phyloP scores from a whole-genome alignment of 2,797 vertebrate species.

The Cetoscarus ocellatus region DNA sequence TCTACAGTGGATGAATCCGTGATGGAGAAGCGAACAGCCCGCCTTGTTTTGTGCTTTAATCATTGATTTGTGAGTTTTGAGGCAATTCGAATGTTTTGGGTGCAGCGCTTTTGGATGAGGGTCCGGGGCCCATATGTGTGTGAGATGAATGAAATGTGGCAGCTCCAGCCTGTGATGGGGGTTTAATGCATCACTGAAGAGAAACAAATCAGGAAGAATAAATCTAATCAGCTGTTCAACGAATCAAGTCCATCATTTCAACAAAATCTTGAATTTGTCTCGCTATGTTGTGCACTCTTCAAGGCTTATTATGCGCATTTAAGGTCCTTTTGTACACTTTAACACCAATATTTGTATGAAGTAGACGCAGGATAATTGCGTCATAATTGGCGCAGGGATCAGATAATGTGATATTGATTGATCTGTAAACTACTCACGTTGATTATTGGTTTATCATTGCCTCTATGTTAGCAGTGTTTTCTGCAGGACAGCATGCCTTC shows the following conservation, averaged over 20 bases:
- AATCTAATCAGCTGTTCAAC: conserved; percentile 1
- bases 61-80: conserved; percentile 3
- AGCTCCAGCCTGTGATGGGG: conserved; percentile 26
- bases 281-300: too few species aligned
- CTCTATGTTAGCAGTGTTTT: conserved; percentile 6
- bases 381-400: conserved; percentile 36
- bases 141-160: conserved; percentile 67
- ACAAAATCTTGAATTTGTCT: background rate
- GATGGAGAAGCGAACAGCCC: background rate
- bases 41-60: background rate
- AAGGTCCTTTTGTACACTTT: too few species aligned
- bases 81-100: conserved; percentile 3
- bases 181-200: background rate
- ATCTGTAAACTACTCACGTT: conserved; percentile 6
- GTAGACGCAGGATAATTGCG: conserved; percentile 6
- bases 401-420: conserved; percentile 17
- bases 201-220: background rate
- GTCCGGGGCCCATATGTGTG: conserved; percentile 42
- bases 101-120: conserved; percentile 23
- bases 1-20: conserved; percentile 30
- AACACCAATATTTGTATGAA: background rate
- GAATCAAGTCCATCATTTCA: background rate
- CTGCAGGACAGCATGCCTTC: conserved; percentile 23
- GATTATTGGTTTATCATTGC: conserved; percentile 18
- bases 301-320: too few species aligned